phyloP scores from a whole-genome alignment of 2,888 invertebrate species.

The Dexiosoma caninum region DNA sequence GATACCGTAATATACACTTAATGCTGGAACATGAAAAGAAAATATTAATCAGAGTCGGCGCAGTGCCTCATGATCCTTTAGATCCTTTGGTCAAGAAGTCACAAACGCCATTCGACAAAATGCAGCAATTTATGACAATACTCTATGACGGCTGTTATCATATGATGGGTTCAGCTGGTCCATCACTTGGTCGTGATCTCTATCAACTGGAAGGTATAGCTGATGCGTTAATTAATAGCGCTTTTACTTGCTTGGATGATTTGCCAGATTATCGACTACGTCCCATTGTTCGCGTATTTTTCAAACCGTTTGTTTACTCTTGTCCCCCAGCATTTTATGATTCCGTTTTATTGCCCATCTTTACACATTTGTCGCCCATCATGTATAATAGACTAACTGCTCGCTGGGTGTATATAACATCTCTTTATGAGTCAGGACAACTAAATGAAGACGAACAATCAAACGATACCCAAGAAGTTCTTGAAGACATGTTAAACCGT shows the following conservation, averaged over 20 bases:
- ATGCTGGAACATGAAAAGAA: slow-evolving; percentile 88
- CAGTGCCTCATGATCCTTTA: slow-evolving; percentile 77
- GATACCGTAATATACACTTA: slow-evolving; percentile 80
- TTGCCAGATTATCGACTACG: slow-evolving; percentile 92
- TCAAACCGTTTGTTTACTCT: slow-evolving; percentile 90
- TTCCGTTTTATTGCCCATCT: slow-evolving; percentile 86
- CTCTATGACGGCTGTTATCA: slow-evolving; percentile 90
- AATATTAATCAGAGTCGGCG: slow-evolving; percentile 83
- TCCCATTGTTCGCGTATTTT: slow-evolving; percentile 88
- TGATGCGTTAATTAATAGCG: slow-evolving; percentile 84
- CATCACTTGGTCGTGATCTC: slow-evolving; percentile 90
- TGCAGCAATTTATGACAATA: slow-evolving; percentile 89
- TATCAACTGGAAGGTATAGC: slow-evolving; percentile 88
- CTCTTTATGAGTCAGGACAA: slow-evolving; percentile 86
- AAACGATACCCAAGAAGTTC: slow-evolving; percentile 86
- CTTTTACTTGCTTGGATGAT: slow-evolving; percentile 78
- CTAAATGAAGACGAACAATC: slow-evolving; percentile 88
- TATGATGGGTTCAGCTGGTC: slow-evolving; percentile 87
- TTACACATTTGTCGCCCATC: slow-evolving; percentile 87
- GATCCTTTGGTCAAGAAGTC: slow-evolving; percentile 78
- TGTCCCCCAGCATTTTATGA: slow-evolving; percentile 90
- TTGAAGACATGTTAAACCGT: slow-evolving; percentile 91
- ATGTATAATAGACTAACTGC: slow-evolving; percentile 84
- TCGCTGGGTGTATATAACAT: slow-evolving; percentile 89
- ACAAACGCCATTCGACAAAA: slow-evolving; percentile 84